phyloP scores from a whole-genome alignment of 2,888 invertebrate genomes.

The Lasioglossum leucozonium region DNA sequence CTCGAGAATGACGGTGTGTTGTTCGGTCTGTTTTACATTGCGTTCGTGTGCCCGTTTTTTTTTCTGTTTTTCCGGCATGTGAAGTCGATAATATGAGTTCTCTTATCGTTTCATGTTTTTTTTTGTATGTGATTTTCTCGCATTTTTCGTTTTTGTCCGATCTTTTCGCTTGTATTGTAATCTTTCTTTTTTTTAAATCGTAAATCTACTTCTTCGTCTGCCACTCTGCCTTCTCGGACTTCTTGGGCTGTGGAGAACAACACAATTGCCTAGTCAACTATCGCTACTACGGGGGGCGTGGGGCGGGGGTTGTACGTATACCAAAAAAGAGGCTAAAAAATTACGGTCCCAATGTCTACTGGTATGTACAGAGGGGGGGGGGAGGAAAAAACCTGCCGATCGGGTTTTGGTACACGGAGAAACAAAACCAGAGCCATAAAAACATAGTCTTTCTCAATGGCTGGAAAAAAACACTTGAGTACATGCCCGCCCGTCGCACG shows the following conservation, averaged over 20 bases:
- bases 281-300: conserved; percentile 64
- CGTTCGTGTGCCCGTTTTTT: conserved; percentile 49
- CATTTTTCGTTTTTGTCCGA: conserved; percentile 13
- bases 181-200: conserved; percentile 27
- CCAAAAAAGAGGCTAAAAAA: conserved; percentile 40
- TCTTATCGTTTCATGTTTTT: not conserved
- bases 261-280: conserved; percentile 81
- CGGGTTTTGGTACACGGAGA: conserved; percentile 62
- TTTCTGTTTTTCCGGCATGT: conserved; percentile 23
- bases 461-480: conserved; percentile 57
- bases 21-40: conserved; percentile 9
- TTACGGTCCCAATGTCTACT: conserved; percentile 23
- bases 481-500: conserved; percentile 51
- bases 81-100: not conserved
- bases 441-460: conserved; percentile 64
- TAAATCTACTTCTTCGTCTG: conserved; percentile 87
- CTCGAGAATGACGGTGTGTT: not conserved
- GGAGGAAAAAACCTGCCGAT: conserved; percentile 65
- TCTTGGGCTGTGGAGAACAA: conserved; percentile 89
- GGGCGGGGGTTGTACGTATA: conserved; percentile 41
- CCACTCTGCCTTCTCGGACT: conserved; percentile 91
- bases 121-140: conserved; percentile 1
- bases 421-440: conserved; percentile 70
- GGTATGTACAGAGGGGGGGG: not conserved
- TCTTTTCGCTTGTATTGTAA: conserved; percentile 40